phyloP scores from a whole-genome alignment of 37 sponge, comb jelly and placozoan genomes.

The Chondrilla cf. caribensis region DNA sequence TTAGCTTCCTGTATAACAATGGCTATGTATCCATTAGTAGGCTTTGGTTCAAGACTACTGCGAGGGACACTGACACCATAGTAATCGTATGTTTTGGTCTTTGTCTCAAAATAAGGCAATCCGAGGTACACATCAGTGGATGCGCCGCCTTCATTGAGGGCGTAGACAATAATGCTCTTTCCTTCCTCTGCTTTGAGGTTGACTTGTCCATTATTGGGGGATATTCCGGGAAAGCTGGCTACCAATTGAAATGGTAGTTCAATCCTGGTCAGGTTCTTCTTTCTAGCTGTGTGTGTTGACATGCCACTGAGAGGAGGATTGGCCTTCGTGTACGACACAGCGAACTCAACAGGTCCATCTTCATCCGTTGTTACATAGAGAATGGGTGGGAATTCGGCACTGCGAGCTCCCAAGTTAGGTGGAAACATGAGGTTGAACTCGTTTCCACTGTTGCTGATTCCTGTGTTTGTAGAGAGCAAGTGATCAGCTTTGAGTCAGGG shows the following conservation, averaged over 20 bases:
- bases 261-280: background rate
- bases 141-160: conserved; percentile 10
- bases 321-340: background rate
- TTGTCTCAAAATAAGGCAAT: conserved; percentile 22
- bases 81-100: conserved; percentile 34
- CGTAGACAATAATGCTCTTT: conserved; percentile 42
- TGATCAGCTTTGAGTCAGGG: too few species aligned
- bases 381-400: background rate
- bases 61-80: conserved; percentile 15
- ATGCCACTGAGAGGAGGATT: background rate
- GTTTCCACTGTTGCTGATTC: background rate
- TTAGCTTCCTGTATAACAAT: conserved; percentile 49
- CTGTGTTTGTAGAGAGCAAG: background rate
- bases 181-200: background rate
- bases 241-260: background rate
- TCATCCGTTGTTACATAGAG: conserved; percentile 4
- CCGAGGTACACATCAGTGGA: conserved; percentile 56
- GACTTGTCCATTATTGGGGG: background rate
- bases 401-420: background rate
- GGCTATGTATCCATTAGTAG: background rate
- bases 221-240: background rate
- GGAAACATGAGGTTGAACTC: conserved; percentile 2
- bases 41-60: background rate
- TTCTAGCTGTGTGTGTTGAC: background rate
- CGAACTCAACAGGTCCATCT: background rate